These are phyloP conservation scores for Drosophila kanapiae DNA, from an alignment of 1,140 invertebrate species.

Conservation along the genomic window DNA sequence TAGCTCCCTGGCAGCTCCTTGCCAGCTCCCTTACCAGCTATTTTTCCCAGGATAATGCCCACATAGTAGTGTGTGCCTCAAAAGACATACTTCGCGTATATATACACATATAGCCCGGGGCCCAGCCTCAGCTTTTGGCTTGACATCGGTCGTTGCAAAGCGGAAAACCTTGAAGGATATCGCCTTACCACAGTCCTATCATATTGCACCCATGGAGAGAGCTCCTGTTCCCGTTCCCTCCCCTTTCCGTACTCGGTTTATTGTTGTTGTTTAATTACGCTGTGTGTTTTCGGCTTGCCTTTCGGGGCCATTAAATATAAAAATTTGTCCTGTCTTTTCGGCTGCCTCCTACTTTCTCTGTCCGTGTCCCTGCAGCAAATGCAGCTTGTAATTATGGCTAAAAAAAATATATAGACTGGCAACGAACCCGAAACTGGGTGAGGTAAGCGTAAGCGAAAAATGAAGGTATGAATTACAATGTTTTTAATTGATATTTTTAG, in stretches of 20 bases:
- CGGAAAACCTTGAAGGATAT: constrained; percentile 80
- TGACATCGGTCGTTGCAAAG: constrained; percentile 60
- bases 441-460: constrained; percentile 36
- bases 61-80: constrained; percentile 22
- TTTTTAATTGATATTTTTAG: constrained; percentile 50
- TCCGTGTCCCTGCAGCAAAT: constrained; percentile 42
- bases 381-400: constrained; percentile 63
- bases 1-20: background rate
- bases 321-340: constrained; percentile 37
- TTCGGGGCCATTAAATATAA: constrained; percentile 49
- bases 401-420: constrained; percentile 26
- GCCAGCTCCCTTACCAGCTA: background rate
- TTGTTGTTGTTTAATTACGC: constrained; percentile 71
- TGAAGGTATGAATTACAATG: constrained; percentile 43
- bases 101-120: constrained; percentile 2
- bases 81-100: constrained; percentile 19
- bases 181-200: constrained; percentile 69
- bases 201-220: constrained; percentile 64
- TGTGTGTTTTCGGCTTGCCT: constrained; percentile 44
- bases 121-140: constrained; percentile 23
- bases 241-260: constrained; percentile 10
- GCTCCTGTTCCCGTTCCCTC: constrained; percentile 17
- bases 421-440: constrained; percentile 36
- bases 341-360: background rate
- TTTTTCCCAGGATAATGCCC: constrained; percentile 37